Evolutionary conservation across 2,888 invertebrate genomes (phyloP).

Genomic region (Sarcophaga variegata): DNA sequence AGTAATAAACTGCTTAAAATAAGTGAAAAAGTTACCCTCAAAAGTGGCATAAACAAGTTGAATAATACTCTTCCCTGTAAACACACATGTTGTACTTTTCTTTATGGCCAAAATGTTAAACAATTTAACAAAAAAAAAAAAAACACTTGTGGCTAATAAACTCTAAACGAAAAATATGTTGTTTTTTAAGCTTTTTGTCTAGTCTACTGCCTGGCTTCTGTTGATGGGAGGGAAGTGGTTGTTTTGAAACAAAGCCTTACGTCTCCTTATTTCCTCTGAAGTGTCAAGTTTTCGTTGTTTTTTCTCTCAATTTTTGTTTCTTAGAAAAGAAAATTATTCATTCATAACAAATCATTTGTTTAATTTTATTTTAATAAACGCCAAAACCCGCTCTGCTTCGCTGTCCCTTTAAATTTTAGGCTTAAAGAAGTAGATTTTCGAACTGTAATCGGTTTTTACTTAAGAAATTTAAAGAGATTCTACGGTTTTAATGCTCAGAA

Average conservation of each 20-base stretch:
- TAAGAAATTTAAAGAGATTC: too few relatives aligned
- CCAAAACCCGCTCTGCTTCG: too few relatives aligned
- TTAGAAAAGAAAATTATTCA: background rate
- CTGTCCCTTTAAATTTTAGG: too few relatives aligned
- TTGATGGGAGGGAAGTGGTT: background rate
- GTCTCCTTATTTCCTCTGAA: constrained; percentile 10
- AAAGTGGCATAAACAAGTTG: background rate
- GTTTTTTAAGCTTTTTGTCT: constrained; percentile 2
- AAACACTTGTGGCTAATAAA: background rate
- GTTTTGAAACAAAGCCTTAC: background rate
- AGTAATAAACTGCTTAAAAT: constrained; percentile 11
- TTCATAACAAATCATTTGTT: constrained; percentile 13
- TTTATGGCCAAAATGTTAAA: background rate
- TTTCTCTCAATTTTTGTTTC: background rate
- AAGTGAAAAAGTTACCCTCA: background rate
- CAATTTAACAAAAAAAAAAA: constrained; percentile 1
- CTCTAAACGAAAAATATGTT: too few relatives aligned
- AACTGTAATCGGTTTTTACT: too few relatives aligned
- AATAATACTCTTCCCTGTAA: too few relatives aligned
- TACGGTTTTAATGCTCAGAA: too few relatives aligned
- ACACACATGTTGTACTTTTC: background rate
- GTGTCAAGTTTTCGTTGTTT: too few relatives aligned
- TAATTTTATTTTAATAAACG: background rate
- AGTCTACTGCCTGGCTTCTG: background rate
- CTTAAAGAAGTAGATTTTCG: too few relatives aligned